These are phyloP conservation scores for Trematomus loennbergii DNA, from an alignment of 2,113 vertebrate species.

Conservation along the genomic window DNA sequence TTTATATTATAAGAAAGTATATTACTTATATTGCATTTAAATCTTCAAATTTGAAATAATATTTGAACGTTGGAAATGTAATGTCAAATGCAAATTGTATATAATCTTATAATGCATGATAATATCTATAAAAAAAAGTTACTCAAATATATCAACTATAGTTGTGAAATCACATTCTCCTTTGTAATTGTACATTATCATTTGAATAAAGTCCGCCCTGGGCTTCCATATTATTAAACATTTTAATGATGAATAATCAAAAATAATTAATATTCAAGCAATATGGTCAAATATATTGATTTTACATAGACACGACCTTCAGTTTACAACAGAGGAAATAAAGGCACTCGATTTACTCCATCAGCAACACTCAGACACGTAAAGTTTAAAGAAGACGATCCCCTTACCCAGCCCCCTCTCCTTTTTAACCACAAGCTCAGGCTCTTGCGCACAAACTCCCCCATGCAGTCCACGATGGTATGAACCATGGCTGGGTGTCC, in stretches of 20 bases:
- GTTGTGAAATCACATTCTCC: no score
- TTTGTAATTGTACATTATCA: no score
- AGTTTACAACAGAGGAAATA: neutral
- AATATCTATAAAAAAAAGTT: no score
- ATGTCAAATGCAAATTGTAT: no score
- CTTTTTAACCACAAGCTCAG: constrained; percentile 91
- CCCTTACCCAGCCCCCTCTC: constrained; percentile 96
- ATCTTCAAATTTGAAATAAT: no score
- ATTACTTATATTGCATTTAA: no score
- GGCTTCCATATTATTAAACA: no score
- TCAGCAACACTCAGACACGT: constrained; percentile 3
- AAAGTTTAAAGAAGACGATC: neutral
- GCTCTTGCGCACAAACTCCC: constrained; percentile 96
- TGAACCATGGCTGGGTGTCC: constrained; percentile 93
- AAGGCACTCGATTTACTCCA: neutral
- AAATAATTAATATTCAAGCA: neutral
- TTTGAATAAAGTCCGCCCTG: no score
- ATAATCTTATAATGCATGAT: no score
- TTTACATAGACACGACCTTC: neutral
- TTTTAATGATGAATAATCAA: neutral
- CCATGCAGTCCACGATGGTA: constrained; percentile 95
- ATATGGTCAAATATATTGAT: neutral
- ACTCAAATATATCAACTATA: no score
- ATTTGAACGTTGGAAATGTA: no score
- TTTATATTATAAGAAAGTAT: no score